Base-by-base conservation (phyloP, 2,113 vertebrate genomes). In the Coracopsis vasa region DNA sequence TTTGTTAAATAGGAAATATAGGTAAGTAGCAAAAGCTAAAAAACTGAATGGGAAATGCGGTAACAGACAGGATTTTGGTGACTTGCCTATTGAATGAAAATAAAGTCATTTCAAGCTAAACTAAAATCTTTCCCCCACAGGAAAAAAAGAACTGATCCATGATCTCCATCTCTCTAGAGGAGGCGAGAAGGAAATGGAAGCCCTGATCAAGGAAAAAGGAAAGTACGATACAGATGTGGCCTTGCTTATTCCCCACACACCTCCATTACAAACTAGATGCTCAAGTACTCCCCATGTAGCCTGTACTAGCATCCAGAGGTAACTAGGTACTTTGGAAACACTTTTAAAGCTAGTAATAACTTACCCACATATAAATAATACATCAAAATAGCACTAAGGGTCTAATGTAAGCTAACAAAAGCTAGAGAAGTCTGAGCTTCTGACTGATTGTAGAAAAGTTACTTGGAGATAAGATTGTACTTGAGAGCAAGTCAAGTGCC, bases 301-400 rank as follows among this genome's bases (percentile, higher is more conserved):
- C 74, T 25, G 73, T 4, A 60, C 62, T 1, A 92, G 95, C 97
- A 95, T 89, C 95, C 69, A 91, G 96, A 97, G 97, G 96, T 97
- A 97, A 97, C 92, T 58, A 96, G 90, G 94, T 94, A 94, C 97
- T 98, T 98, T 98, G 98, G 98, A 98, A 98, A 98, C 95, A 96
- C 96, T 97, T 97, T 98, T 97, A 98, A 98, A 98, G 97, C 98
- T 98, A 98, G 93, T 94, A 97, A 97, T 96, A 97, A 97, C 97
- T 97, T 80, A 96, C 75, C 79, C 96, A 96, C 96, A 31, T 18
- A 97, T 86, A 95, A 94, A 97, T 64, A 91, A 95, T 47, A 94
- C 91, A 80, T 79, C 53, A 48, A 87, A 93, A 94, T 41, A 95
- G 80, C 50, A 73, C 73, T n/a, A 72, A 87, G 86, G 86, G 73